These are phyloP conservation scores for Ectemnius lituratus DNA, from an alignment of 2,888 invertebrate genomes.

Conservation along the genomic window DNA sequence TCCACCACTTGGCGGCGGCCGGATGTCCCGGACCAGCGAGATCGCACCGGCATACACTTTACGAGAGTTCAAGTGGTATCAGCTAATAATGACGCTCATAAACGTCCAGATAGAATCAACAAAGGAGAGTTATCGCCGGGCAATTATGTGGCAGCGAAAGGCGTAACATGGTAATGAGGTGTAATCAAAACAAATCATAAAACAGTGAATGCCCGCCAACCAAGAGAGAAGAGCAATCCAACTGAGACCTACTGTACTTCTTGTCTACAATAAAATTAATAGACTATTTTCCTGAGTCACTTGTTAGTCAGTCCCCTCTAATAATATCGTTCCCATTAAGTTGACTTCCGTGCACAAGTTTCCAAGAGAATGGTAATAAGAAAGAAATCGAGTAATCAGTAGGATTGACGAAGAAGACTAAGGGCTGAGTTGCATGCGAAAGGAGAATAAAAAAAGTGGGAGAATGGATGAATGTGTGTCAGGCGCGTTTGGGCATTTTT, in stretches of 20 bases:
- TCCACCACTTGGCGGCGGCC: slow-evolving; percentile 25
- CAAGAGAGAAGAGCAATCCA: slow-evolving; percentile 7
- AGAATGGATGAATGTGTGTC: no score
- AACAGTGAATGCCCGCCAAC: slow-evolving; percentile 51
- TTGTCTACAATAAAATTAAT: no score
- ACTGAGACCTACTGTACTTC: no score
- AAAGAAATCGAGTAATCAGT: no score
- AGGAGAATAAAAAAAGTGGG: no score
- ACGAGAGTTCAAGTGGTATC: slow-evolving; percentile 73
- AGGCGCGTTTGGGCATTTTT: slow-evolving; percentile 50
- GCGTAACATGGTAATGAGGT: slow-evolving; percentile 75
- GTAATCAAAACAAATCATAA: slow-evolving; percentile 77
- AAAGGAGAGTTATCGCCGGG: slow-evolving; percentile 73
- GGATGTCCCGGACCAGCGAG: slow-evolving; percentile 55
- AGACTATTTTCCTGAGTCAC: no score
- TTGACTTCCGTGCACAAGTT: no score
- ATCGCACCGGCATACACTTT: slow-evolving; percentile 75
- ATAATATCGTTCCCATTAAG: no score
- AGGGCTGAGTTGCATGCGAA: no score
- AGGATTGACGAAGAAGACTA: no score
- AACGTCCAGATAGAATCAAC: slow-evolving; percentile 77
- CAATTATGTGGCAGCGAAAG: slow-evolving; percentile 72
- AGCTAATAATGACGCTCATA: slow-evolving; percentile 77
- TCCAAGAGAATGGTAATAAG: no score
- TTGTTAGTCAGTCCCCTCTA: no score